Conservation (phyloP, 2,113 vertebrate species). For the Heterotis niloticus region DNA sequence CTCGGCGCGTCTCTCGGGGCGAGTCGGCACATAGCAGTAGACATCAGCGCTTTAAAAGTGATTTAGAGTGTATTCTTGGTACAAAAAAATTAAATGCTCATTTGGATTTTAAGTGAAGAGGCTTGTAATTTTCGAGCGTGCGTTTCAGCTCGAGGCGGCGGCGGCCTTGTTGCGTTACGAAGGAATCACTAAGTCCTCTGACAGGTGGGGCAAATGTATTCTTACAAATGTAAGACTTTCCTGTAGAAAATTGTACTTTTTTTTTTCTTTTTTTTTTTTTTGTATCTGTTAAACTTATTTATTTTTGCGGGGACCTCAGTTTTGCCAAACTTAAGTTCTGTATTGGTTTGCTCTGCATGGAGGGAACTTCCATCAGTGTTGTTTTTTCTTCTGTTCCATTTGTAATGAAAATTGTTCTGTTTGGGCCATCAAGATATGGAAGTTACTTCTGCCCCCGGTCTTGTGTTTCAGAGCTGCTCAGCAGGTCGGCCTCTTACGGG, state of each 20-base stretch:
- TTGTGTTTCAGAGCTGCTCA: neutral
- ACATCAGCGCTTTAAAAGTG: slow-evolving; percentile 1
- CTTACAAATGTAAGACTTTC: slow-evolving; percentile 42
- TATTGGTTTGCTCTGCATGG: slow-evolving; percentile 21
- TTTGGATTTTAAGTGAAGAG: neutral
- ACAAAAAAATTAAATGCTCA: slow-evolving; percentile 28
- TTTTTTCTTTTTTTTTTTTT: slow-evolving; percentile 61
- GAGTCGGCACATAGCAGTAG: neutral
- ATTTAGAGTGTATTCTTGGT: slow-evolving; percentile 5
- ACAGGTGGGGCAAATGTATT: slow-evolving; percentile 35
- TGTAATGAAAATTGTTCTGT: neutral
- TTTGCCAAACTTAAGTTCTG: slow-evolving; percentile 36
- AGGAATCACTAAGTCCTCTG: neutral
- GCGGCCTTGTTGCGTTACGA: slow-evolving; percentile 13
- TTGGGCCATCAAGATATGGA: neutral
- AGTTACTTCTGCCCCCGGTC: neutral
- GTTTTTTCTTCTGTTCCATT: slow-evolving; percentile 23
- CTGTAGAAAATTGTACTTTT: slow-evolving; percentile 61
- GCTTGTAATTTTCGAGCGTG: neutral
- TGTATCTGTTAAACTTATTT: slow-evolving; percentile 68
- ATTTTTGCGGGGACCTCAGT: slow-evolving; percentile 37
- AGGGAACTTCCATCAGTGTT: slow-evolving; percentile 11
- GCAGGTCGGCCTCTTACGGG: slow-evolving; percentile 49
- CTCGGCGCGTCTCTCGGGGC: neutral
- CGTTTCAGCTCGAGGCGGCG: neutral